phyloP scores from a whole-genome alignment of 2,888 invertebrate species.

The Galerucella nymphaeae region DNA sequence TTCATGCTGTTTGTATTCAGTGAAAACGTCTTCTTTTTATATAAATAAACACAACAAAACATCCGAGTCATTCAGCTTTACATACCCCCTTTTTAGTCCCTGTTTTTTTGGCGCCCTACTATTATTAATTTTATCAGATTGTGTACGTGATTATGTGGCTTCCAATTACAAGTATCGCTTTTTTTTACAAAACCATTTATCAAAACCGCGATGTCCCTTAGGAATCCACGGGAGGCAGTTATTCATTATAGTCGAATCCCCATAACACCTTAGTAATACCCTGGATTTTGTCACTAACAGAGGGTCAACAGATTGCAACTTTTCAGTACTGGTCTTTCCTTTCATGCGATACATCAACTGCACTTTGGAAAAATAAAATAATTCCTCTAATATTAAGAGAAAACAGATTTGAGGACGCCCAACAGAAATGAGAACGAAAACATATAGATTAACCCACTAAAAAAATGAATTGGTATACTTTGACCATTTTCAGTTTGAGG shows the following conservation, averaged over 20 bases:
- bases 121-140: slow-evolving; percentile 28
- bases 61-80: not conserved
- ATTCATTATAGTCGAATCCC: slow-evolving; percentile 50
- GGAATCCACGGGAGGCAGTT: slow-evolving; percentile 38
- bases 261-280: slow-evolving; percentile 41
- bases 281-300: slow-evolving; percentile 36
- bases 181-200: slow-evolving; percentile 28
- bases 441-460: too few relatives aligned
- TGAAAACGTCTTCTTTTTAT: not conserved
- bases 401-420: too few relatives aligned
- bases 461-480: too few relatives aligned
- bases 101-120: slow-evolving; percentile 1
- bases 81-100: not conserved
- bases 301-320: slow-evolving; percentile 47
- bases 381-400: not conserved
- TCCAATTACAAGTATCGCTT: slow-evolving; percentile 29
- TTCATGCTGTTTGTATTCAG: too few relatives aligned
- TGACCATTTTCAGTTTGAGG: too few relatives aligned
- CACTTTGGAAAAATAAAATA: slow-evolving; percentile 1
- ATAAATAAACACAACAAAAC: not conserved
- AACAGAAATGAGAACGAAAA: too few relatives aligned
- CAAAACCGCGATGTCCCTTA: slow-evolving; percentile 26
- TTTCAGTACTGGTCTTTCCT: slow-evolving; percentile 29
- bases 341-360: slow-evolving; percentile 11
- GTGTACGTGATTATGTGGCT: slow-evolving; percentile 24